phyloP scores from a whole-genome alignment of 2,888 invertebrate genomes.

The Tanypteryx hageni region DNA sequence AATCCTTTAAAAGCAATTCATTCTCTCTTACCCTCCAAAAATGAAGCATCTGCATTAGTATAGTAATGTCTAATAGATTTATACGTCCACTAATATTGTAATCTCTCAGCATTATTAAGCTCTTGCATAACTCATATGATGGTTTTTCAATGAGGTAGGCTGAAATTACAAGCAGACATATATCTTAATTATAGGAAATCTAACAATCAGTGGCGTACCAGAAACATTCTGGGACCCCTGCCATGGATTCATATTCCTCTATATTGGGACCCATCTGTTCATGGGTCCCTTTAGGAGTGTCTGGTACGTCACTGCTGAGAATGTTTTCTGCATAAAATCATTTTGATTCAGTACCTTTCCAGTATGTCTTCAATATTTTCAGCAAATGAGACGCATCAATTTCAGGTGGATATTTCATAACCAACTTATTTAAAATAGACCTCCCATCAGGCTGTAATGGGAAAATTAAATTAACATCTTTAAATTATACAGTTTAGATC shows the following conservation, averaged over 20 bases:
- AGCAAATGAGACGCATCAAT: slow-evolving; percentile 80
- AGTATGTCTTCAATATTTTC: slow-evolving; percentile 79
- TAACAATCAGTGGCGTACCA: background rate
- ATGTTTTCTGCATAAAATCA: background rate
- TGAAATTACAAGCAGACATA: slow-evolving; percentile 68
- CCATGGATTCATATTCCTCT: too few relatives aligned
- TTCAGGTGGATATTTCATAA: slow-evolving; percentile 79
- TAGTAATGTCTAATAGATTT: slow-evolving; percentile 79
- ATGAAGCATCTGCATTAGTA: slow-evolving; percentile 81
- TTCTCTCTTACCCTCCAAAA: slow-evolving; percentile 79
- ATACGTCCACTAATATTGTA: slow-evolving; percentile 81
- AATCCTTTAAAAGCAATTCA: background rate
- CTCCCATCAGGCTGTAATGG: slow-evolving; percentile 77
- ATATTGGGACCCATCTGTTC: too few relatives aligned
- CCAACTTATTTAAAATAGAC: slow-evolving; percentile 76
- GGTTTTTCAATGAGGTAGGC: slow-evolving; percentile 79
- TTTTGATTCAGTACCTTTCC: slow-evolving; percentile 75
- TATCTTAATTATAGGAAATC: background rate
- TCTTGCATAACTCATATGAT: slow-evolving; percentile 82
- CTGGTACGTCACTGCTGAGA: background rate
- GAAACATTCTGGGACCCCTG: too few relatives aligned
- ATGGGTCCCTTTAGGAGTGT: background rate
- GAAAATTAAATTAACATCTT: slow-evolving; percentile 54
- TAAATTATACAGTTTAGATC: background rate
- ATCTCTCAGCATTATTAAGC: slow-evolving; percentile 83